phyloP scores from a whole-genome alignment of 2,888 invertebrate species.

The Synergus laeviventris region DNA sequence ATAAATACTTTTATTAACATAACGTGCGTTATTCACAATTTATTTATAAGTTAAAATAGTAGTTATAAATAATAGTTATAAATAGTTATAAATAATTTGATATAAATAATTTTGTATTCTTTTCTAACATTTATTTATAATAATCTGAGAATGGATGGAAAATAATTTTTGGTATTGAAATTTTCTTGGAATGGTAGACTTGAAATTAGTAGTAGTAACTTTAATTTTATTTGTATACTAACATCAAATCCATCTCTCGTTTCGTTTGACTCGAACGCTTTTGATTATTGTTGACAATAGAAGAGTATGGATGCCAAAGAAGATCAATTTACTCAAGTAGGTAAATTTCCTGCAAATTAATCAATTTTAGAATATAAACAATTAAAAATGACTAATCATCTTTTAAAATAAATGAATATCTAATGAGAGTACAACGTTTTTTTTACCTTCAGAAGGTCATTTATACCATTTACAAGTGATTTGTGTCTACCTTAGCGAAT shows the following conservation, averaged over 20 bases:
- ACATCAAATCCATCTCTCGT: neutral
- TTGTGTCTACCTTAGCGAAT: conserved; percentile 18
- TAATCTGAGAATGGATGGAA: no score
- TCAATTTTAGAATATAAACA: neutral
- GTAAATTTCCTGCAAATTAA: conserved; percentile 23
- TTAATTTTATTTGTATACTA: conserved; percentile 2
- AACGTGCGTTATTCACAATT: no score
- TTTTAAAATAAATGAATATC: neutral
- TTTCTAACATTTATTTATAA: no score
- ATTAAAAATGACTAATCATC: neutral
- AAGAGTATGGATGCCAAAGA: neutral
- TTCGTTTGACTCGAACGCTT: neutral
- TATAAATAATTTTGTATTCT: no score
- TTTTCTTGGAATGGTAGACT: no score
- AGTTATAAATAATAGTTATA: no score
- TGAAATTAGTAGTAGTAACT: neutral
- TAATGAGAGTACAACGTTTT: neutral
- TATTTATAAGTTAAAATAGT: no score
- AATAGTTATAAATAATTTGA: no score
- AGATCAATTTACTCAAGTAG: conserved; percentile 29
- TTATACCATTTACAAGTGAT: neutral
- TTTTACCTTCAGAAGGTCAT: conserved; percentile 25
- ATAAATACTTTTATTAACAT: no score
- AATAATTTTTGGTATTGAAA: no score
- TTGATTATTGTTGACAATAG: neutral